Evolutionary conservation across 2,113 vertebrate species (phyloP).

Genomic region (Andinoacara biseriatus): DNA sequence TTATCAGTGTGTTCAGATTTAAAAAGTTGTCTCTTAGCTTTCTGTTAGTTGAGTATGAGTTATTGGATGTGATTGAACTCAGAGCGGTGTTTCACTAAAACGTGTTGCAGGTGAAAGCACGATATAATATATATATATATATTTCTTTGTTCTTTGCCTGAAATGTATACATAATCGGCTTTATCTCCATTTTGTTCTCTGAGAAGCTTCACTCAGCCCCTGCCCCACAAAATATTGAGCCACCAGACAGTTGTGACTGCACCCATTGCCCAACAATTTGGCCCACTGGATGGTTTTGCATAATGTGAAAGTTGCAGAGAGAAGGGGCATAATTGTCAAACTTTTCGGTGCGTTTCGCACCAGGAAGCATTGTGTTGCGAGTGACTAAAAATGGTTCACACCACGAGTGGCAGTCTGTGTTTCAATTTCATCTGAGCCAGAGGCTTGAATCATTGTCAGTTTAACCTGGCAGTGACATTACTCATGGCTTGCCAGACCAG

Average conservation of each 20-base stretch:
- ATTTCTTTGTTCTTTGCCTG: neutral
- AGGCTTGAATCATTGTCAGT: constrained; percentile 8
- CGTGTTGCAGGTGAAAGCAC: neutral
- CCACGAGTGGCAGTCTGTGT: constrained; percentile 1
- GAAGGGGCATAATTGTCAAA: neutral
- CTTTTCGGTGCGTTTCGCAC: neutral
- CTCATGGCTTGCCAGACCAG: constrained; percentile 1
- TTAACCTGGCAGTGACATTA: constrained; percentile 17
- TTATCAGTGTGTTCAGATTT: neutral
- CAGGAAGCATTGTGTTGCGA: neutral
- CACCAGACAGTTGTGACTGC: neutral
- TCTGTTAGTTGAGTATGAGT: neutral
- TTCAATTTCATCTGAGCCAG: constrained; percentile 9
- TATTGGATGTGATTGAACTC: neutral
- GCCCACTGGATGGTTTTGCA: neutral
- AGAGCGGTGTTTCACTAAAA: neutral
- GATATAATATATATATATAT: too few species aligned
- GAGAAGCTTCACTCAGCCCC: neutral
- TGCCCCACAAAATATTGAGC: neutral
- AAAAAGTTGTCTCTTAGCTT: neutral
- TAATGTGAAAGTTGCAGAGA: neutral
- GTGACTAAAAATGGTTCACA: neutral
- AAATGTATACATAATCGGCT: neutral
- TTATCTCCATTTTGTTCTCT: neutral
- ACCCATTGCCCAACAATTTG: neutral